phyloP scores from a whole-genome alignment of 2,797 vertebrate genomes.

The Spondyliosoma cantharus region DNA sequence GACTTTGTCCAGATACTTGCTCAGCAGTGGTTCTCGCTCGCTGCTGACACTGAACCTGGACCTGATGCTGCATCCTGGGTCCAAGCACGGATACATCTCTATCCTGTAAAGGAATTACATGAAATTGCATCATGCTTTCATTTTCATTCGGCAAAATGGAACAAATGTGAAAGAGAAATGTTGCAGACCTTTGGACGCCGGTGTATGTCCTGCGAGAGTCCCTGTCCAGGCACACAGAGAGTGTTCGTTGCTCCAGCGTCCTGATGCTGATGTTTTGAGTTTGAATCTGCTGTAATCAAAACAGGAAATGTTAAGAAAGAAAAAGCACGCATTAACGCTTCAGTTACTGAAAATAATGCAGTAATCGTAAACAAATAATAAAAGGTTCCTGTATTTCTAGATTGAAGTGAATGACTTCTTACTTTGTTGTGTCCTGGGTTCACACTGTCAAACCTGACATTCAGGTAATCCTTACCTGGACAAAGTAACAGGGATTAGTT shows the following conservation, averaged over 20 bases:
- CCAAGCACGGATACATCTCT: conserved; percentile 86
- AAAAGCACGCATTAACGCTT: background rate
- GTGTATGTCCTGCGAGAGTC: conserved; percentile 85
- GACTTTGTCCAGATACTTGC: conserved; percentile 81
- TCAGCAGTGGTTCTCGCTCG: conserved; percentile 68
- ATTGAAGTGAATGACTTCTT: conserved; percentile 10
- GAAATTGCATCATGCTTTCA: background rate
- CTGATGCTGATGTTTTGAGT: conserved; percentile 81
- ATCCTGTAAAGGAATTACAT: conserved; percentile 74
- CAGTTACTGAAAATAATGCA: background rate
- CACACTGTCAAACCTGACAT: conserved; percentile 80
- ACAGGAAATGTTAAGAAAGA: conserved; percentile 47
- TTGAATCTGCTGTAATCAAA: conserved; percentile 75
- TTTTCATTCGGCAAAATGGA: fast-evolving
- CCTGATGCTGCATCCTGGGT: conserved; percentile 84
- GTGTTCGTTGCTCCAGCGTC: conserved; percentile 83
- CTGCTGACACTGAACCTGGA: conserved; percentile 46
- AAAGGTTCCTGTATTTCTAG: background rate
- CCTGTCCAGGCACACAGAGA: conserved; percentile 87
- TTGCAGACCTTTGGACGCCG: conserved; percentile 84
- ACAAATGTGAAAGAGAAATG: background rate
- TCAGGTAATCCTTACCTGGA: conserved; percentile 81
- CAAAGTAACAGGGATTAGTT: conserved; percentile 2
- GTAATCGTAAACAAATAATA: no score
- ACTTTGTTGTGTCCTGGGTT: conserved; percentile 62